phyloP scores from a whole-genome alignment of 2,888 invertebrate genomes.

The Dermolepida albohirtum region DNA sequence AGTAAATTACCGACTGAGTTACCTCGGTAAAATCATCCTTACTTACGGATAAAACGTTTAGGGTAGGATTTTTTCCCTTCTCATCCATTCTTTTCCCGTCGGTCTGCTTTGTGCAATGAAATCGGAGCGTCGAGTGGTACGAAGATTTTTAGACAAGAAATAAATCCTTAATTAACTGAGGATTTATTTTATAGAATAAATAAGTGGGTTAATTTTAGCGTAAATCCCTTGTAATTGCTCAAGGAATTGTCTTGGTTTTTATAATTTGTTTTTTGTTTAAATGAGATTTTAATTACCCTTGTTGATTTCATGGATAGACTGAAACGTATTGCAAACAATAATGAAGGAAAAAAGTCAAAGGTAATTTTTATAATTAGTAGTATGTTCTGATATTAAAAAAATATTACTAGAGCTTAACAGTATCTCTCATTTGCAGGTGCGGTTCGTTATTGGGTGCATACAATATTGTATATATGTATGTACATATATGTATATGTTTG shows the following conservation, averaged over 20 bases:
- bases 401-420: too few relatives aligned
- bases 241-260: not conserved
- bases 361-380: too few relatives aligned
- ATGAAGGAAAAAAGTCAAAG: too few relatives aligned
- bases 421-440: too few relatives aligned
- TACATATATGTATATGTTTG: too few relatives aligned
- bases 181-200: conserved; percentile 1
- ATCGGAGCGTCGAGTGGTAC: conserved; percentile 1
- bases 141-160: conserved; percentile 7
- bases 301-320: too few relatives aligned
- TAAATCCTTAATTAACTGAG: conserved; percentile 16
- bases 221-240: conserved; percentile 8
- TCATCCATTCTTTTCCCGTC: not conserved
- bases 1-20: conserved; percentile 29
- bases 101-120: conserved; percentile 14
- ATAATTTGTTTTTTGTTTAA: conserved; percentile 1
- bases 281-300: conserved; percentile 8
- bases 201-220: conserved; percentile 10
- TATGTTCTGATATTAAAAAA: too few relatives aligned
- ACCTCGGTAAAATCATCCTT: conserved; percentile 25
- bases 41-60: conserved; percentile 33
- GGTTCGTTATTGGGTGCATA: too few relatives aligned
- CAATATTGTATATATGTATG: too few relatives aligned
- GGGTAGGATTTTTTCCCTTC: conserved; percentile 18
- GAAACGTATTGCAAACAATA: too few relatives aligned